Conservation (phyloP, 2,113 vertebrate genomes). For the Semnornis frantzii region DNA sequence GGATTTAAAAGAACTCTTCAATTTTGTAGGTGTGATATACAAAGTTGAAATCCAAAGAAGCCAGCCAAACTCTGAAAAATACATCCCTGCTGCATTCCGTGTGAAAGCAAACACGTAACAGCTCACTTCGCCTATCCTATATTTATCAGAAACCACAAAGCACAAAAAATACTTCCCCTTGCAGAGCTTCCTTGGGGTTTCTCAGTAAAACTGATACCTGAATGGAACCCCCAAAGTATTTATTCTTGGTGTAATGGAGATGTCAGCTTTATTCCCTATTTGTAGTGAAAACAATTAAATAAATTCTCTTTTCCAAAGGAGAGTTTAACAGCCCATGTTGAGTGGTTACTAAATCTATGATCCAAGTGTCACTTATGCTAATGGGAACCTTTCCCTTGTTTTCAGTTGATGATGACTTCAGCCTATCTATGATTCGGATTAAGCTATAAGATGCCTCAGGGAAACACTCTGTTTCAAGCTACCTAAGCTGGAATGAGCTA, state of each 20-base stretch:
- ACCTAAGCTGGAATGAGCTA: not conserved
- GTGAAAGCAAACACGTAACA: conserved; percentile 51
- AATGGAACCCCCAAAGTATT: not conserved
- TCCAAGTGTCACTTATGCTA: not conserved
- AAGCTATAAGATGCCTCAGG: not conserved
- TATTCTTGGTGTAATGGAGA: conserved; percentile 28
- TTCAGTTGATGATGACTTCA: not conserved
- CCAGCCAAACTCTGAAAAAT: not conserved
- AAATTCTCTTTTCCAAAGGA: not conserved
- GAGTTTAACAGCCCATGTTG: not conserved
- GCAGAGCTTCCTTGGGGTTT: conserved; percentile 26
- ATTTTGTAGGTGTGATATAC: not conserved
- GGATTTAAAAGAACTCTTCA: not conserved
- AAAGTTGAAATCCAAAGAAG: not conserved
- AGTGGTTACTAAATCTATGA: not conserved
- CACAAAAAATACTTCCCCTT: conserved; percentile 7
- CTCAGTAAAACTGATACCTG: conserved; percentile 18
- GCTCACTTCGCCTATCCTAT: conserved; percentile 8
- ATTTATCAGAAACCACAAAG: conserved; percentile 39
- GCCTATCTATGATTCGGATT: not conserved
- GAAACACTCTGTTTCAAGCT: not conserved
- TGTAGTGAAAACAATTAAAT: not conserved
- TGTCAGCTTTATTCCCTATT: conserved; percentile 44
- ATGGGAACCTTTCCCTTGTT: not conserved
- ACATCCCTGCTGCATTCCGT: not conserved